Conservation (phyloP, 2,888 invertebrate species). For the Itoplectis maculator region DNA sequence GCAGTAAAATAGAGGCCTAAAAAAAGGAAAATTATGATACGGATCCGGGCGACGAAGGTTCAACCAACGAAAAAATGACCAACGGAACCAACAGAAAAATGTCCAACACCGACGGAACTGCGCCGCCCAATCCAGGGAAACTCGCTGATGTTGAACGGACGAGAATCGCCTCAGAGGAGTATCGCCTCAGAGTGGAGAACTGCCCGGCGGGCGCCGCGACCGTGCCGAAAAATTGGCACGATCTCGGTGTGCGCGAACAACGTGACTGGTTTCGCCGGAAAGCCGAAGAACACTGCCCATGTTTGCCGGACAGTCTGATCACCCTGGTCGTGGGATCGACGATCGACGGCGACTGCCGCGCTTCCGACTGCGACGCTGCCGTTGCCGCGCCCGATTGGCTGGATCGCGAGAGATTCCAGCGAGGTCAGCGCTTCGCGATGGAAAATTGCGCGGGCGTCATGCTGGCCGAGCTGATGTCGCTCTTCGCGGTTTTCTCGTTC, state of each 20-base stretch:
- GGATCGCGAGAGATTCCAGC: slow-evolving; percentile 83
- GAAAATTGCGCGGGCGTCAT: slow-evolving; percentile 81
- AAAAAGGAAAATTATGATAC: too few species aligned
- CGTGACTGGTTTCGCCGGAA: slow-evolving; percentile 40
- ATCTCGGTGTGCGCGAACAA: slow-evolving; percentile 52
- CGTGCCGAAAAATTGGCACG: slow-evolving; percentile 59
- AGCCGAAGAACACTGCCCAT: background rate
- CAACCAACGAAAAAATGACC: too few species aligned
- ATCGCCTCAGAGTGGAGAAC: slow-evolving; percentile 11
- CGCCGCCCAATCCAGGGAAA: background rate
- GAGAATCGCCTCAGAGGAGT: background rate
- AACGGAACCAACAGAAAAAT: background rate
- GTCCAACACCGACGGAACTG: background rate
- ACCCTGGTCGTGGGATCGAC: slow-evolving; percentile 40
- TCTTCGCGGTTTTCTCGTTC: slow-evolving; percentile 83
- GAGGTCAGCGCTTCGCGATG: slow-evolving; percentile 84
- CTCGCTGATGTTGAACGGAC: slow-evolving; percentile 14
- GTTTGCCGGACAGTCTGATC: slow-evolving; percentile 61
- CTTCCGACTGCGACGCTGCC: too few species aligned
- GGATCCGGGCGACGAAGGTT: too few species aligned
- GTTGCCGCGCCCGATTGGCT: slow-evolving; percentile 82
- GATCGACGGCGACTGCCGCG: slow-evolving; percentile 74
- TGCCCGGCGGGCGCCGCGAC: background rate
- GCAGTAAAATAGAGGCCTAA: slow-evolving; percentile 19
- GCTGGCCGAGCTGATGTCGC: slow-evolving; percentile 82